Evolutionary conservation across 2,797 vertebrate species (phyloP), one percentile per base, ranked within the genome.

Genomic region (Anisognathus igniventris): DNA sequence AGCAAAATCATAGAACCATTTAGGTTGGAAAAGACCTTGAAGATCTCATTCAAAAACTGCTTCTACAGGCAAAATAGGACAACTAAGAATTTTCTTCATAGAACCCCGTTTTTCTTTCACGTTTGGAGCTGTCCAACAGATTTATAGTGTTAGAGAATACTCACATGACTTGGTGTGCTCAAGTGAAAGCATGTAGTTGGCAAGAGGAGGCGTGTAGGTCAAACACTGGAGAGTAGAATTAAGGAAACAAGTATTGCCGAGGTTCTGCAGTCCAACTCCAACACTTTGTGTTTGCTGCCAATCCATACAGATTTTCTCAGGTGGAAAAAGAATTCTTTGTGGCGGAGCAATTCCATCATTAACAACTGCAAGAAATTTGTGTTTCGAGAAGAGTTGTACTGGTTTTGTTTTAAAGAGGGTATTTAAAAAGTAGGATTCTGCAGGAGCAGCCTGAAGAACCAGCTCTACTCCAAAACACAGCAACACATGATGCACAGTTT

Each of bases 231-330:
- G 96, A 24, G 99, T 98, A 16, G 99, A 98, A 96, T 99, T 99
- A 62, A 99, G 98, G 96, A 99, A 99, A 93, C 99, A 99, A 0
- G 99, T 99, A 93, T 99, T 99, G 96, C 99, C 99, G 62, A 99
- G 97, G 92, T 99, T 99, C 96, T 99, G 99, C 91, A 99, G 98
- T 35, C 99, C 99, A 40, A 99, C 99, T 96, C 99, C 99, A 72
- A 99, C 98, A 60, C 98, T 98, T 6, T 99, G 98, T 50, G 98
- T 97, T 87, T 99, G 98, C 4, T 98, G 98, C 99, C 99, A 99
- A 91, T 99, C 99, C 70, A 99, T 98, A 91, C 96, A 98, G 71
- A 99, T 98, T 73, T 99, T 98, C 92, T 99, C 99, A 24, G 98
- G 98, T 28, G 99, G 98, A 91, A 99, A 99, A 40, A 99, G 98